Percentiles rank a stretch among this genome's conserved stretches.
Evolutionary conservation across 2,888 invertebrate species (phyloP).

Genomic region (Beris morrisii): DNA sequence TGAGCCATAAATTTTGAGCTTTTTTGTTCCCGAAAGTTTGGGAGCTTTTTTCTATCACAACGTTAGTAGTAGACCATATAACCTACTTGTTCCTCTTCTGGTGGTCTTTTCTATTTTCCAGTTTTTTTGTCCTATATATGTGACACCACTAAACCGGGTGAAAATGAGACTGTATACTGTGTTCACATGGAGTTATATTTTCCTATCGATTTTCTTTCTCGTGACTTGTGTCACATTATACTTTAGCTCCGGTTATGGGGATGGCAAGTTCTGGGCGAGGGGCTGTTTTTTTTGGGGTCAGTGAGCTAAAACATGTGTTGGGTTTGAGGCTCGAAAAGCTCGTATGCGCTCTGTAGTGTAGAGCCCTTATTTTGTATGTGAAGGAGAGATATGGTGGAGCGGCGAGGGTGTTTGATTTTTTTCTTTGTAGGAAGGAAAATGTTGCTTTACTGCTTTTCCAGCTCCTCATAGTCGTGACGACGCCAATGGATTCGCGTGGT

Average conservation of each 20-base stretch:
- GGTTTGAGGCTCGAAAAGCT: background rate
- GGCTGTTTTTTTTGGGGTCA: slow-evolving; percentile 21
- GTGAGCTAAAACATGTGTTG: slow-evolving; percentile 23
- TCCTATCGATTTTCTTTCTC: no score
- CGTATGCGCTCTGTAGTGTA: background rate
- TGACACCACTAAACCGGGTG: no score
- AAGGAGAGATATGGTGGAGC: no score
- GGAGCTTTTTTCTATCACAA: no score
- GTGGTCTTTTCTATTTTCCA: no score
- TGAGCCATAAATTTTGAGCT: no score
- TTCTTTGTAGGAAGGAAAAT: background rate
- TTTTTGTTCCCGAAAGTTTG: no score
- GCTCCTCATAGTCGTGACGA: slow-evolving; percentile 33
- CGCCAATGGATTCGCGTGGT: slow-evolving; percentile 41
- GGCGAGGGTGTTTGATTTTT: background rate
- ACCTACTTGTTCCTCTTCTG: no score
- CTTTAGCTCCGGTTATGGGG: slow-evolving; percentile 8
- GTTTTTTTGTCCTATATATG: no score
- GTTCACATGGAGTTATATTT: no score
- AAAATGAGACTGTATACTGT: no score
- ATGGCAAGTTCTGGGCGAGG: background rate
- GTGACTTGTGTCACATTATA: background rate
- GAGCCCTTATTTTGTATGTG: background rate
- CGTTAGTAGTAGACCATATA: no score
- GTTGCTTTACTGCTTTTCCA: slow-evolving; percentile 2